Conservation (phyloP, 2,888 invertebrate genomes). For the Polydrusus tereticollis region DNA sequence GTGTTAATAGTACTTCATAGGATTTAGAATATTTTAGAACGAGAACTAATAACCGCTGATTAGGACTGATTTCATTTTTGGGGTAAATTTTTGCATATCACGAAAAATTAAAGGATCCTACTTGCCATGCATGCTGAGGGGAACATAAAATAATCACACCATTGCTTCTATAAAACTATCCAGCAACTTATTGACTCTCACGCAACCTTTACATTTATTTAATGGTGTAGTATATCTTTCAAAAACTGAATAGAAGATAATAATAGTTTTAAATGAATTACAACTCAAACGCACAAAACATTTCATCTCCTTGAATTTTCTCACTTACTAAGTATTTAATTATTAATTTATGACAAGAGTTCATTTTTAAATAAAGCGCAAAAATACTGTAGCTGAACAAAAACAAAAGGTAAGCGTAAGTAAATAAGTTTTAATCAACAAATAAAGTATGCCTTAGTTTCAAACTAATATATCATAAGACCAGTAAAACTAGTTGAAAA, state of each 20-base stretch:
- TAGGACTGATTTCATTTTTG: conserved; percentile 38
- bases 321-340: neutral
- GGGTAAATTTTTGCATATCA: conserved; percentile 40
- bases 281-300: neutral
- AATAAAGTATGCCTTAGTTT: too few relatives aligned
- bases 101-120: neutral
- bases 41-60: conserved; percentile 22
- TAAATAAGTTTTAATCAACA: too few relatives aligned
- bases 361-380: too few relatives aligned
- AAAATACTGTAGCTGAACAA: too few relatives aligned
- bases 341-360: neutral
- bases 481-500: too few relatives aligned
- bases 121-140: neutral
- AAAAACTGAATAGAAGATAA: neutral
- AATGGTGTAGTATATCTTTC: neutral
- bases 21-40: conserved; percentile 67
- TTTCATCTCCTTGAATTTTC: neutral
- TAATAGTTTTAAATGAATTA: neutral
- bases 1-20: conserved; percentile 69
- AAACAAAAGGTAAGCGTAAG: too few relatives aligned
- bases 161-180: too few relatives aligned
- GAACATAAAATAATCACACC: neutral
- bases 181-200: too few relatives aligned
- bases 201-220: too few relatives aligned
- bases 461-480: too few relatives aligned